Evolutionary conservation across 2,797 vertebrate genomes (phyloP), one percentile per base, ranked within the genome.

Genomic region (Ctenosaura bakeri): DNA sequence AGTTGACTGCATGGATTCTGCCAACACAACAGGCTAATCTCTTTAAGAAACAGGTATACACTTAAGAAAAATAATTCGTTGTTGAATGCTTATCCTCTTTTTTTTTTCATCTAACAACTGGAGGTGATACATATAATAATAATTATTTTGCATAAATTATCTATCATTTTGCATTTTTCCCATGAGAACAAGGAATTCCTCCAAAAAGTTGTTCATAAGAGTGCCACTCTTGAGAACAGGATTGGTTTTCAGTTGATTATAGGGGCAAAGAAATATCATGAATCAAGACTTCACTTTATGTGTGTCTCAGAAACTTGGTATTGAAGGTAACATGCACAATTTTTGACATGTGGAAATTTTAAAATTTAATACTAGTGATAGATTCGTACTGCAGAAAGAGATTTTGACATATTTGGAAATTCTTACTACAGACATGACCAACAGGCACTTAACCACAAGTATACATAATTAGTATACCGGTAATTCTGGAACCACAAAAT

Each of bases 181-280:
- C 85, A 77, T 59, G 85, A 77, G 52, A 86, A 86, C n/a, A 76
- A 46, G 35, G 35, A 54, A 62, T 86, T 62, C 85, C 71, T 22
- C 12, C 22, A 59, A 56, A 59, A 76, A 38, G 52, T 20, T 86
- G 54, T 12, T 66, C 54, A 10, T 12, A 59, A 86, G 66, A 54
- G 13, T 52, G 7, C 8, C 32, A 26, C 12, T 38, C 32, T 59
- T 26, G 52, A 86, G 50, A 86, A 59, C 52, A 24, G 20, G 35
- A 42, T 62, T 83, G 50, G 50, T 35, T 84, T 7, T 46, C 24
- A 50, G 12, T 84, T 84, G 38, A 46, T 66, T 84, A 62, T 69
- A 50, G 29, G 22, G 26, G 38, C 22, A 66, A 83, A 66, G 38
- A 46, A 42, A 20, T 9, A 14, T 52, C 46, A 26, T 52, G 64